Evolutionary conservation across 2,797 vertebrate genomes (phyloP).

Genomic region (Xerus rutilus): DNA sequence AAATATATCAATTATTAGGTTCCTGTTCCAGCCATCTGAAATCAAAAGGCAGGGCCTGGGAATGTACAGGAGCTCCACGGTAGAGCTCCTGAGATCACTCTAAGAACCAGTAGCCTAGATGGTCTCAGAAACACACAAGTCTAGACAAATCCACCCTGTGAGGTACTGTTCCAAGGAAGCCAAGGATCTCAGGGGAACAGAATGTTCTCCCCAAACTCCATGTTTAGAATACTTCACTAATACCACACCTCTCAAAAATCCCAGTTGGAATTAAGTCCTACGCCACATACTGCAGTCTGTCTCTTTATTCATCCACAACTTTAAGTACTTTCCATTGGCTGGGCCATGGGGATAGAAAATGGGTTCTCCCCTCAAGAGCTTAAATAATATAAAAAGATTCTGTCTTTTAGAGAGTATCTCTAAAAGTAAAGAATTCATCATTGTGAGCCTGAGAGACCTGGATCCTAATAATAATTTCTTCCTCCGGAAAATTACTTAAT

Average conservation of each 20-base stretch:
- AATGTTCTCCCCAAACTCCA: neutral
- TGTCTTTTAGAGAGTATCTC: neutral
- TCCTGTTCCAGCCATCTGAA: neutral
- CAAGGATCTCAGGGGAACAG: neutral
- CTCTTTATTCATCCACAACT: neutral
- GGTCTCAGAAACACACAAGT: neutral
- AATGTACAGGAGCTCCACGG: neutral
- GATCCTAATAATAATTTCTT: slow-evolving; percentile 19
- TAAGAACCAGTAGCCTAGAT: neutral
- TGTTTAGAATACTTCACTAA: slow-evolving; percentile 25
- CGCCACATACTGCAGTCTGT: neutral
- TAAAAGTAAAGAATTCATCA: slow-evolving; percentile 41
- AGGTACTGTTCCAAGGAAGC: neutral
- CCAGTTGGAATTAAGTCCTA: slow-evolving; percentile 19
- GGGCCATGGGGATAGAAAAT: neutral
- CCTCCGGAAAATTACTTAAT: slow-evolving; percentile 36
- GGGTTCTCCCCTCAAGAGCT: neutral
- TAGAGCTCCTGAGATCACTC: neutral
- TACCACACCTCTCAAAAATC: neutral
- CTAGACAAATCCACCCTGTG: neutral
- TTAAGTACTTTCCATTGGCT: neutral
- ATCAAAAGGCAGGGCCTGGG: neutral
- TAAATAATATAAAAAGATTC: slow-evolving; percentile 20
- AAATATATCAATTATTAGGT: neutral
- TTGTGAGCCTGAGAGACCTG: slow-evolving; percentile 18